These are phyloP conservation scores for Ptychadena robeensis DNA, from an alignment of 2,797 vertebrate species.

Conservation along the genomic window DNA sequence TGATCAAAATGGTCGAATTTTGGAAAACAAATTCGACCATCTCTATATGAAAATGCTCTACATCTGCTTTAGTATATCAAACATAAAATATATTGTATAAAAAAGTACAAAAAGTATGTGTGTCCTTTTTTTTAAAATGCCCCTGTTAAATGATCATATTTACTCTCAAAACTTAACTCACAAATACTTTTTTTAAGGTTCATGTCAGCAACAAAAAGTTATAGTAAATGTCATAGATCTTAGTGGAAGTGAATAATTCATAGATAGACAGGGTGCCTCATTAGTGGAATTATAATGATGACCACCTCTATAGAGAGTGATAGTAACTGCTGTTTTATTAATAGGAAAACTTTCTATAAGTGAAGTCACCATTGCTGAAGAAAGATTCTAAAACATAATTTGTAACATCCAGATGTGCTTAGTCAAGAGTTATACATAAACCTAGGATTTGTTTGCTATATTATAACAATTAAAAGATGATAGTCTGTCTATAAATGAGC, in stretches of 20 bases:
- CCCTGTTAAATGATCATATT: not conserved
- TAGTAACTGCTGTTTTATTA: constrained; percentile 20
- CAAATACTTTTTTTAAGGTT: no score
- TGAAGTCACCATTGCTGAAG: not conserved
- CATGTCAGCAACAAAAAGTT: constrained; percentile 12
- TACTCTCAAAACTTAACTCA: no score
- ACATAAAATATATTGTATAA: no score
- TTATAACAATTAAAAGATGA: not conserved
- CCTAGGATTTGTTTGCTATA: not conserved
- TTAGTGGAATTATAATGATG: not conserved
- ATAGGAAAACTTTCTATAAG: not conserved
- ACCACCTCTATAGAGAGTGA: not conserved
- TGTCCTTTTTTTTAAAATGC: no score
- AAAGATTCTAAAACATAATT: not conserved
- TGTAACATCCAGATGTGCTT: not conserved
- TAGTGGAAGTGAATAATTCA: constrained; percentile 27
- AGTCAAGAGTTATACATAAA: not conserved
- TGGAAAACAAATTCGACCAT: no score
- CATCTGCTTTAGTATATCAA: no score
- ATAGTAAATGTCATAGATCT: constrained; percentile 14
- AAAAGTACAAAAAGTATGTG: no score
- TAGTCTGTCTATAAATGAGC: not conserved
- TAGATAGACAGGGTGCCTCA: constrained; percentile 17
- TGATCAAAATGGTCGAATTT: no score
- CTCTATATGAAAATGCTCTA: no score